Conservation (phyloP, 2,888 invertebrate species). For the Macropis europaea region DNA sequence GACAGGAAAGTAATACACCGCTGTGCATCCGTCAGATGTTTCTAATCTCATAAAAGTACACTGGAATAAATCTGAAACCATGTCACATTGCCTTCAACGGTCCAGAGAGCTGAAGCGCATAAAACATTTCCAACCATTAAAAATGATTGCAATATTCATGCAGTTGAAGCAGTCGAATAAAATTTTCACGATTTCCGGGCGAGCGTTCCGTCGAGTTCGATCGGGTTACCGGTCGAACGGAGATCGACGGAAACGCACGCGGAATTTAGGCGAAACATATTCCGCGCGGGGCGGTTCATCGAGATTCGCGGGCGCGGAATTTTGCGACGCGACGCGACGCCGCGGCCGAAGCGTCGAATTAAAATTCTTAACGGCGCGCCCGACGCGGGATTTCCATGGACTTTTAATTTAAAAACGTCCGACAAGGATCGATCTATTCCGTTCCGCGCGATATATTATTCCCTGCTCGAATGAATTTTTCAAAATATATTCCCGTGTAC, state of each 20-base stretch:
- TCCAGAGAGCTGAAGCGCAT: too few species aligned
- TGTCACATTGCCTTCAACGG: too few species aligned
- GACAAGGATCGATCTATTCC: neutral
- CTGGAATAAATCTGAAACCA: too few species aligned
- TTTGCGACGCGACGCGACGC: slow-evolving; percentile 24
- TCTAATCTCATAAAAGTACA: too few species aligned
- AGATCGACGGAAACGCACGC: neutral
- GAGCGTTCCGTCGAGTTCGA: neutral
- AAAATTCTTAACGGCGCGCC: neutral
- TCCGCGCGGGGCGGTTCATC: neutral
- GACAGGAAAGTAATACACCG: too few species aligned
- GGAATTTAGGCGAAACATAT: neutral
- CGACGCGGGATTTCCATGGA: neutral
- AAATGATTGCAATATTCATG: too few species aligned
- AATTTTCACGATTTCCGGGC: neutral
- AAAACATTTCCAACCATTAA: too few species aligned
- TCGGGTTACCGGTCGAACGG: neutral
- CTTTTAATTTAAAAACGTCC: slow-evolving; percentile 13
- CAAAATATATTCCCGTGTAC: neutral
- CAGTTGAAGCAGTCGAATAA: too few species aligned
- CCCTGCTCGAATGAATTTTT: neutral
- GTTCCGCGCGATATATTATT: too few species aligned
- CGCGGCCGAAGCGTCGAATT: slow-evolving; percentile 15
- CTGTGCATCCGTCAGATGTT: too few species aligned
- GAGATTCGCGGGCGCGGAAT: slow-evolving; percentile 6